Percentiles rank a stretch among this genome's conserved stretches.
Evolutionary conservation across 2,797 vertebrate species (phyloP).

Genomic region (Esox lucius): DNA sequence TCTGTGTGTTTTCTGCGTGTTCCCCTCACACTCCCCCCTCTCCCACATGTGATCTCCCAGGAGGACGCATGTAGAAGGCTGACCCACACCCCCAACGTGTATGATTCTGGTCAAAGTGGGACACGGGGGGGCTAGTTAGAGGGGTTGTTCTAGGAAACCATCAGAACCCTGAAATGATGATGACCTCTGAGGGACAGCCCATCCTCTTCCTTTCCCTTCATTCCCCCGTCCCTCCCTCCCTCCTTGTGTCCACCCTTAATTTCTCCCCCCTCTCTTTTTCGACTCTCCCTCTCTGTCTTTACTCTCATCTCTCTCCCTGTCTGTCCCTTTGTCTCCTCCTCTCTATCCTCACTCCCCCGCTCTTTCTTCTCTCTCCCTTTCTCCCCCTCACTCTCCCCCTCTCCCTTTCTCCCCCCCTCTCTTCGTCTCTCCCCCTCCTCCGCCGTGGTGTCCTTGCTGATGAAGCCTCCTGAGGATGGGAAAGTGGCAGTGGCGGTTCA

Average conservation of each 20-base stretch:
- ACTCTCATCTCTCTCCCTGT: not conserved
- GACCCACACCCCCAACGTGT: too few relatives aligned
- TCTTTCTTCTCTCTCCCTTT: slow-evolving; percentile 9
- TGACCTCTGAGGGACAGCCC: too few relatives aligned
- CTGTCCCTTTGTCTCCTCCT: not conserved
- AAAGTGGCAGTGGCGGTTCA: slow-evolving; percentile 68
- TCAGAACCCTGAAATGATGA: too few relatives aligned
- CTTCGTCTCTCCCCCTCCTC: slow-evolving; percentile 26
- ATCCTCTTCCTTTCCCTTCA: not conserved
- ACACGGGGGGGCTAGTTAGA: too few relatives aligned
- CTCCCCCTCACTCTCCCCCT: not conserved
- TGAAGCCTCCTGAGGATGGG: slow-evolving; percentile 74
- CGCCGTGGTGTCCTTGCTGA: slow-evolving; percentile 59
- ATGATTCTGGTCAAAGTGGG: too few relatives aligned
- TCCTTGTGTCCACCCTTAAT: slow-evolving; percentile 54
- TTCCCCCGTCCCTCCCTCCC: slow-evolving; percentile 33
- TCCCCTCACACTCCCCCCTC: too few relatives aligned
- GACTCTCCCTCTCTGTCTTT: slow-evolving; percentile 9
- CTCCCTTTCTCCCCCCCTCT: slow-evolving; percentile 23
- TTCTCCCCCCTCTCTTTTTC: slow-evolving; percentile 46
- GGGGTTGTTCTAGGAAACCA: too few relatives aligned
- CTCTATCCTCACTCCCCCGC: slow-evolving; percentile 8
- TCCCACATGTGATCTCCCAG: too few relatives aligned
- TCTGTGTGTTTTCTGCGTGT: too few relatives aligned
- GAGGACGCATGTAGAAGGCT: too few relatives aligned